These are phyloP conservation scores for Calcarius lapponicus DNA, from an alignment of 2,797 vertebrate species.

Conservation along the genomic window DNA sequence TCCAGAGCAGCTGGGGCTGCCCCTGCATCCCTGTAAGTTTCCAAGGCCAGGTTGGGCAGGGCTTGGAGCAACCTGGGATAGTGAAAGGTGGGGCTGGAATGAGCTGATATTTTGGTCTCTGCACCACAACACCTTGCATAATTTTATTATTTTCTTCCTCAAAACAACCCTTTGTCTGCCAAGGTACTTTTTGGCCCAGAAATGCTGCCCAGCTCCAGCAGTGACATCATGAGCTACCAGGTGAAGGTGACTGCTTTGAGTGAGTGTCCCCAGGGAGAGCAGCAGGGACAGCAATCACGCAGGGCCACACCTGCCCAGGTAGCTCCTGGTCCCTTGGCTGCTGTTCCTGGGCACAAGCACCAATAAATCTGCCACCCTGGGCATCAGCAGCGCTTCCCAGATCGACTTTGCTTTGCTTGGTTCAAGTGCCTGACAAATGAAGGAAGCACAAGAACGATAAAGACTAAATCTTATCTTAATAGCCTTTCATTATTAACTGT, in stretches of 20 bases:
- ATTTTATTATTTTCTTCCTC: background rate
- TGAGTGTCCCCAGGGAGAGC: background rate
- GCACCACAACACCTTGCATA: background rate
- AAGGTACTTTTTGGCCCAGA: background rate
- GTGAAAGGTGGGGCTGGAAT: background rate
- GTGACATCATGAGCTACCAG: background rate
- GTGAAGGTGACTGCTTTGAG: background rate
- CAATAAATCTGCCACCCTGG: background rate
- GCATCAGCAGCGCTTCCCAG: background rate
- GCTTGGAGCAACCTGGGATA: background rate
- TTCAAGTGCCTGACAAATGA: slow-evolving; percentile 14
- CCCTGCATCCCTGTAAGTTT: background rate
- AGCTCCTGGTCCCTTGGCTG: background rate
- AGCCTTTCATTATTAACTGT: slow-evolving; percentile 28
- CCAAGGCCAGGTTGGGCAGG: rapidly evolving
- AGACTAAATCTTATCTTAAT: slow-evolving; percentile 48
- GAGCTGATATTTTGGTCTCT: background rate
- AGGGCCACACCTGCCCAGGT: background rate
- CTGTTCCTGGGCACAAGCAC: background rate
- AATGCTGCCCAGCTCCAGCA: background rate
- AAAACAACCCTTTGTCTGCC: background rate
- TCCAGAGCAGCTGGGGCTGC: background rate
- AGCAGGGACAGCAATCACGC: background rate
- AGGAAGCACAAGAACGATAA: background rate
- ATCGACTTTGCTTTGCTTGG: background rate